Evolutionary conservation across 2,113 vertebrate genomes (phyloP), one percentile per base, ranked within the genome.

Genomic region (Gopherus flavomarginatus): DNA sequence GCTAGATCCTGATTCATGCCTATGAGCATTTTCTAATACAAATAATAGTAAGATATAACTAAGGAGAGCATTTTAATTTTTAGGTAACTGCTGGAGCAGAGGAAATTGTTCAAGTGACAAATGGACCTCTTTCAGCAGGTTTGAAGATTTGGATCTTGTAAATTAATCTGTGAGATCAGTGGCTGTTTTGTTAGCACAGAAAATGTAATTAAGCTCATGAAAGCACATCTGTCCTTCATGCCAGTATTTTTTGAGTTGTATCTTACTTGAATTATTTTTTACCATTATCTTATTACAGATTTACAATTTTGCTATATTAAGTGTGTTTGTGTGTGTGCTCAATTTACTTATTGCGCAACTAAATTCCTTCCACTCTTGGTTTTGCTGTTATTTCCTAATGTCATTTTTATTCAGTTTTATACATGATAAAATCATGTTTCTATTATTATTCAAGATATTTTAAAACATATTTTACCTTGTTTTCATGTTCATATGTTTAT

Each of bases 111-210:
- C 82, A 3, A 2, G 86, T 85, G 69, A 92, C 96, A 90, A 59
- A 78, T n/a, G 97, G 96, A 96, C 96, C 90, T 85, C 98, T 92
- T 89, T 96, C 96, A 96, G 86, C 98, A 98, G 98, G 98, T 98
- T 98, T 98, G 98, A 98, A 98, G 98, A 98, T 95, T 95, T 96
- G 89, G 95, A 97, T 97, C 91, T 96, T 97, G 92, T 97, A 85
- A 96, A 94, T 93, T 95, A 42, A 97, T 95, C 96, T 96, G 93
- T 97, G 97, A 98, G 97, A 97, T 97, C 94, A 93, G 22, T 89
- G 97, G 53, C 95, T 92, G 87, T 97, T 97, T 95, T 96, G 84
- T 96, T 95, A 97, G 94, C 95, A 89, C 72, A 82, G 88, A 81
- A 84, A 92, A 17, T 91, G 86, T 95, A 95, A 96, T 96, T 96